Percentiles rank a stretch among this genome's conserved stretches.
Evolutionary conservation across 2,888 invertebrate species (phyloP).

Genomic region (Endomychus coccineus): DNA sequence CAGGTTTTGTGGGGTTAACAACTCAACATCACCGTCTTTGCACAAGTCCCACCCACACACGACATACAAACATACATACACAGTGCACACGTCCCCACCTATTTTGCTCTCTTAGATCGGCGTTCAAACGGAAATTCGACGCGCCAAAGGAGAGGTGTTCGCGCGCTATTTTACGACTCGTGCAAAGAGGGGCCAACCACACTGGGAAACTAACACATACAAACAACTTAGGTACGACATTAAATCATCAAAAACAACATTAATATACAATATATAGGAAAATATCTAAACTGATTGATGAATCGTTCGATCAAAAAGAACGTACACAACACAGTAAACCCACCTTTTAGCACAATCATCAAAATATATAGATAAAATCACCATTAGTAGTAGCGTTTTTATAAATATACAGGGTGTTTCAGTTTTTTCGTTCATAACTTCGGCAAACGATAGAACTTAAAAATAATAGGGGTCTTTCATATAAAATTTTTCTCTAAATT

Average conservation of each 20-base stretch:
- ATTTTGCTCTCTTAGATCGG: too few species aligned
- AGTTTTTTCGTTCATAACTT: too few species aligned
- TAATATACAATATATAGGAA: slow-evolving; percentile 37
- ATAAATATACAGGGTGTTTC: too few species aligned
- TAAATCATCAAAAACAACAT: slow-evolving; percentile 38
- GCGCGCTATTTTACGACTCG: too few species aligned
- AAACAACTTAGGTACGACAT: slow-evolving; percentile 39
- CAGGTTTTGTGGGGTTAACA: slow-evolving; percentile 41
- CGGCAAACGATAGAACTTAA: too few species aligned
- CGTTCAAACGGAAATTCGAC: too few species aligned
- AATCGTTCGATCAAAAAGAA: slow-evolving; percentile 18
- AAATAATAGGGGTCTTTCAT: too few species aligned
- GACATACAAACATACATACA: too few species aligned
- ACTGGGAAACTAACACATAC: slow-evolving; percentile 39
- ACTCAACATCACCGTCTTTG: slow-evolving; percentile 24
- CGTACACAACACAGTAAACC: slow-evolving; percentile 15
- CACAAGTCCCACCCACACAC: slow-evolving; percentile 20
- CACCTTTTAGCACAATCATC: slow-evolving; percentile 13
- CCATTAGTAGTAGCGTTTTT: slow-evolving; percentile 17
- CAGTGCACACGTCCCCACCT: too few species aligned
- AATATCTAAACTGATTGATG: slow-evolving; percentile 35
- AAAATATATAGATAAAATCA: slow-evolving; percentile 11
- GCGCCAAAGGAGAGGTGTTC: too few species aligned
- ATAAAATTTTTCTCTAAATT: too few species aligned
- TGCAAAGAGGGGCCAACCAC: slow-evolving; percentile 29